Base-by-base conservation (phyloP, 2,888 invertebrate genomes). In the Drosophila quinaria region DNA sequence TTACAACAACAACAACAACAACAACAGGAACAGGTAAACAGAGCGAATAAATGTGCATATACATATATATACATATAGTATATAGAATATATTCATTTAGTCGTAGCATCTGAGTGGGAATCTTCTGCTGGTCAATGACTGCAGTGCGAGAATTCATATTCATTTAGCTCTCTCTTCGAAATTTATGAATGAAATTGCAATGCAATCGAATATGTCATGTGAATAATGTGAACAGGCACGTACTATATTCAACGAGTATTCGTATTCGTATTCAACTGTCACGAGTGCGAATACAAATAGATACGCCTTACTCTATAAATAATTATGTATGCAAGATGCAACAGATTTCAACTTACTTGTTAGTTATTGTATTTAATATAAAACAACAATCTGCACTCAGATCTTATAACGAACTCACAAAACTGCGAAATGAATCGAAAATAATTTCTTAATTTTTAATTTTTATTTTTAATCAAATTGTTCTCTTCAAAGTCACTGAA, bases 61-160 rank as follows among this genome's bases (percentile, higher is more conserved):
- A 31, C n/a, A 13, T 31, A 44, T 3, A 31, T 25, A 22, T 47
- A 31, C 19, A 25, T 25, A 25, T 17, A 15, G 37, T 49, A 41
- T 35, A 44, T 29, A 25, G 25, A 49, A 47, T 33, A 47, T 51
- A 37, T 17, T 3, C 19, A 54, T 37, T 5, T 31, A 19, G 17
- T 42, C 31, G 37, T 29, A 41, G 25, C 29, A 17, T 44, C 13
- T 19, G 22, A 31, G 49, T 25, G n/a, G n/a, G n/a, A n/a, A n/a
- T n/a, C n/a, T n/a, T n/a, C n/a, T n/a, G n/a, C 50, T 68, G 73
- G 68, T 74, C 63, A 69, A 56, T 69, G 73, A 63, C 74, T 63
- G 68, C 67, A 37, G 22, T 5, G 25, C n/a, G 17, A 15, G 33
- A 39, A 44, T 19, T 55, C 29, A 33, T 50, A 50, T 35, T 19